Percentiles rank a stretch among this genome's conserved stretches.
Conservation (phyloP, 2,113 vertebrate species). For the Lepus europaeus region DNA sequence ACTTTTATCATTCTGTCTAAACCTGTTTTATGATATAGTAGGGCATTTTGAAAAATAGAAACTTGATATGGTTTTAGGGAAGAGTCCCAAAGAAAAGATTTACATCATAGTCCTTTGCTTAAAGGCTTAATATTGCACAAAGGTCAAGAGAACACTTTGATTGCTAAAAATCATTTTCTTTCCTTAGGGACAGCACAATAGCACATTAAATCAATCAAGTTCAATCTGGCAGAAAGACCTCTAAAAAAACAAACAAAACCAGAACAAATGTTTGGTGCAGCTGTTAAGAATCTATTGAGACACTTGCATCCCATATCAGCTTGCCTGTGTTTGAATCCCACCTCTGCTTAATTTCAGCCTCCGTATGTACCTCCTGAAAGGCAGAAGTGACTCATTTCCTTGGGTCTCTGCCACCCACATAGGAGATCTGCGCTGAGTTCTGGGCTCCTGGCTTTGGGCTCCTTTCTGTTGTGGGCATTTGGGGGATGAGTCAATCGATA, state of each 20-base stretch:
- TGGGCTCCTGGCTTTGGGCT: too few relatives aligned
- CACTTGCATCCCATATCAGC: too few relatives aligned
- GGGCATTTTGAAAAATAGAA: slow-evolving; percentile 19
- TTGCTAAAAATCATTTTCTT: neutral
- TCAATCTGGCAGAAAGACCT: neutral
- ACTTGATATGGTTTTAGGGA: neutral
- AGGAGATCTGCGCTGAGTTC: too few relatives aligned
- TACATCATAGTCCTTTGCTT: neutral
- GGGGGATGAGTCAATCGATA: too few relatives aligned
- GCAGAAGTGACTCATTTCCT: too few relatives aligned
- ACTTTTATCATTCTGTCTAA: slow-evolving; percentile 51
- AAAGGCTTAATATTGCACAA: neutral
- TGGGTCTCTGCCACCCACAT: too few relatives aligned
- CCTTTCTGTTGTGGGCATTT: too few relatives aligned
- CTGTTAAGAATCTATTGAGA: too few relatives aligned
- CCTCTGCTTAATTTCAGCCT: too few relatives aligned
- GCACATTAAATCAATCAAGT: slow-evolving; percentile 40
- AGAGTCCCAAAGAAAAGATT: neutral
- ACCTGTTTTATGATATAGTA: neutral
- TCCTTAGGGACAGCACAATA: neutral
- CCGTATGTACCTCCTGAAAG: too few relatives aligned
- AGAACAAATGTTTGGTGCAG: neutral
- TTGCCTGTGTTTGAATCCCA: too few relatives aligned
- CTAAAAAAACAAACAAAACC: slow-evolving; percentile 51
- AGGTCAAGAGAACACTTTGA: neutral